Conservation (phyloP, 2,888 invertebrate genomes). For the Chrysolina oricalcia region DNA sequence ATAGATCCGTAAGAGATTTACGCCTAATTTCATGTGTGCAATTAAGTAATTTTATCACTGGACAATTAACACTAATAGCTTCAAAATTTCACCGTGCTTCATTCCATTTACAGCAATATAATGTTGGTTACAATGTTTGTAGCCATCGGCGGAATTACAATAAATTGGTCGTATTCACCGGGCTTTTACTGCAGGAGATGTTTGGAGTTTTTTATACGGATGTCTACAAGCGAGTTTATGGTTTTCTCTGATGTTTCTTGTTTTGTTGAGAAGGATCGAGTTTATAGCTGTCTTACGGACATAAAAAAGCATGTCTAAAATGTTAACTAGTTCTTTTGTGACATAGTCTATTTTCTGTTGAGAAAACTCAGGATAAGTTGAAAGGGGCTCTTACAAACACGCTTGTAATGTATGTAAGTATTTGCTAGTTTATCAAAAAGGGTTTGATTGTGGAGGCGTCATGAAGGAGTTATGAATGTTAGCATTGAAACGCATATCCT, state of each 20-base stretch:
- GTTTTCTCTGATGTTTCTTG: not conserved
- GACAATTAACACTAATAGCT: conserved; percentile 48
- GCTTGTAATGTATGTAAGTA: too few relatives aligned
- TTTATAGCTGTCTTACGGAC: not conserved
- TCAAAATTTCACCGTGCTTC: conserved; percentile 26
- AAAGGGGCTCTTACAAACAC: too few relatives aligned
- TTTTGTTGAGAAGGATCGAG: not conserved
- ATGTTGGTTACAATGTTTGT: conserved; percentile 10
- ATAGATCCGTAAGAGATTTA: conserved; percentile 15
- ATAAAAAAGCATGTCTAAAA: not conserved
- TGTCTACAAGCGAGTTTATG: not conserved
- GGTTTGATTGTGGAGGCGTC: too few relatives aligned
- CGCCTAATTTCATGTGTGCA: conserved; percentile 50
- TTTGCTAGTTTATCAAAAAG: too few relatives aligned
- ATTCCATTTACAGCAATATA: not conserved
- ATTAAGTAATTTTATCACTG: conserved; percentile 52
- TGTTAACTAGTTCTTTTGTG: not conserved
- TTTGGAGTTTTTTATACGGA: not conserved
- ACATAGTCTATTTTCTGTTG: not conserved
- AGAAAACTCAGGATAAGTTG: too few relatives aligned
- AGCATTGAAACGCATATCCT: too few relatives aligned
- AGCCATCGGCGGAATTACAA: not conserved
- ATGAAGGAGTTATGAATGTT: too few relatives aligned
- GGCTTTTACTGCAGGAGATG: conserved; percentile 6
- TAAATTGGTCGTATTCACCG: not conserved